Conservation (phyloP, 2,888 invertebrate genomes). For the Limulus polyphemus region DNA sequence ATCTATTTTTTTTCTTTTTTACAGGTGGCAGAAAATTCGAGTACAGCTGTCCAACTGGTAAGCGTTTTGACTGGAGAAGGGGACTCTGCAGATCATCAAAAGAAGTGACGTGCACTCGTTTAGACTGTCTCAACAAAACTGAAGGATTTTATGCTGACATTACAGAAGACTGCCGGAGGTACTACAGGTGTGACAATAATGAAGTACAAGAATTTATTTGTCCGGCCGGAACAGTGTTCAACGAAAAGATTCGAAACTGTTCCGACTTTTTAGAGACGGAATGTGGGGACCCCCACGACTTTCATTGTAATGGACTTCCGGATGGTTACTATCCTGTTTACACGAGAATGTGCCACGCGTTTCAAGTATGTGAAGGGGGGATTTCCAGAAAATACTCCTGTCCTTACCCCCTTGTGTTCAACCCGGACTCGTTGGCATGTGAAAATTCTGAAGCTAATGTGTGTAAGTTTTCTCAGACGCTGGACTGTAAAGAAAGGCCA, state of each 20-base stretch:
- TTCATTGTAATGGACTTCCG: slow-evolving; percentile 19
- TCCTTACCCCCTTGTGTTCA: slow-evolving; percentile 14
- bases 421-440: slow-evolving; percentile 15
- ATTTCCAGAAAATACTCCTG: slow-evolving; percentile 19
- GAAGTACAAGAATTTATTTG: slow-evolving; percentile 19
- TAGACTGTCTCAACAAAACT: slow-evolving; percentile 18
- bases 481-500: slow-evolving; percentile 9
- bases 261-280: slow-evolving; percentile 11
- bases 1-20: too few species aligned
- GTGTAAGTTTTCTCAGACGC: slow-evolving; percentile 7
- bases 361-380: slow-evolving; percentile 21
- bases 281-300: slow-evolving; percentile 13
- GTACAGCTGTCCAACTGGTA: slow-evolving; percentile 11
- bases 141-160: slow-evolving; percentile 23
- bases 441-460: slow-evolving; percentile 4
- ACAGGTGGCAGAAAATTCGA: slow-evolving; percentile 10
- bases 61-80: slow-evolving; percentile 18
- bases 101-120: slow-evolving; percentile 5
- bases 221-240: slow-evolving; percentile 20
- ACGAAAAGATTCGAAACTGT: slow-evolving; percentile 18
- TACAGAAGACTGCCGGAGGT: slow-evolving; percentile 19
- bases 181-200: slow-evolving; percentile 18
- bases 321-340: slow-evolving; percentile 25
- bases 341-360: slow-evolving; percentile 15
- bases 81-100: slow-evolving; percentile 9